Conservation (phyloP, 2,888 invertebrate species). For the Hetaerina titia region DNA sequence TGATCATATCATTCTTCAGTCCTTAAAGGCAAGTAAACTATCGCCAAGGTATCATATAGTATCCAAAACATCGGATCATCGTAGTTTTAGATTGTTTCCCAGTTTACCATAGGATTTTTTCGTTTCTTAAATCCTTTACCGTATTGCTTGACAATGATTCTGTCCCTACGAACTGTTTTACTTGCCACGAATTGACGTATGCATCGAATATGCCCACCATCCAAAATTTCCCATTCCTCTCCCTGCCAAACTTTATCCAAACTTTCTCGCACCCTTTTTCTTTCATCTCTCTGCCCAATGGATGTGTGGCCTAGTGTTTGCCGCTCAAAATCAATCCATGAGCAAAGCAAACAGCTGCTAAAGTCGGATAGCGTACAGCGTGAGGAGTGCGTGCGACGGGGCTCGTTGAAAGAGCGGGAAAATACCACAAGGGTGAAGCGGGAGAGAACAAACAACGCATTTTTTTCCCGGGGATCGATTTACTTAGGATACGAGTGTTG, state of each 20-base stretch:
- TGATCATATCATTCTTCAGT: no score
- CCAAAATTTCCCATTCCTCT: no score
- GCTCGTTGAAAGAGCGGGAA: not conserved
- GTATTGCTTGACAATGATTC: no score
- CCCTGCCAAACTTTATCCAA: not conserved
- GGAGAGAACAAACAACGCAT: not conserved
- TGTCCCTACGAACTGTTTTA: no score
- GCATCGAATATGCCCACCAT: no score
- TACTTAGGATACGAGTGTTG: not conserved
- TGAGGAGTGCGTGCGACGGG: not conserved
- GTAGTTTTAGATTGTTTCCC: no score
- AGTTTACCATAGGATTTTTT: no score
- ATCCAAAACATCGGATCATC: no score
- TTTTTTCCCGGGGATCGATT: not conserved
- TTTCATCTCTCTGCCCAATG: not conserved
- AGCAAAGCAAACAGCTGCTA: not conserved
- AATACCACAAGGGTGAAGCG: not conserved
- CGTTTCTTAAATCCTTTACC: no score
- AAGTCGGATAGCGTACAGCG: not conserved
- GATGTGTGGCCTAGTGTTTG: not conserved
- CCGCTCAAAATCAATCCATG: not conserved
- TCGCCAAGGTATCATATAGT: no score
- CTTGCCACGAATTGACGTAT: no score
- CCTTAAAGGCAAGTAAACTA: no score
- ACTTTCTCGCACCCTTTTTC: not conserved